Evolutionary conservation across 2,797 vertebrate species (phyloP), one percentile per base, ranked within the genome.

Genomic region (Epinephelus malabaricus): DNA sequence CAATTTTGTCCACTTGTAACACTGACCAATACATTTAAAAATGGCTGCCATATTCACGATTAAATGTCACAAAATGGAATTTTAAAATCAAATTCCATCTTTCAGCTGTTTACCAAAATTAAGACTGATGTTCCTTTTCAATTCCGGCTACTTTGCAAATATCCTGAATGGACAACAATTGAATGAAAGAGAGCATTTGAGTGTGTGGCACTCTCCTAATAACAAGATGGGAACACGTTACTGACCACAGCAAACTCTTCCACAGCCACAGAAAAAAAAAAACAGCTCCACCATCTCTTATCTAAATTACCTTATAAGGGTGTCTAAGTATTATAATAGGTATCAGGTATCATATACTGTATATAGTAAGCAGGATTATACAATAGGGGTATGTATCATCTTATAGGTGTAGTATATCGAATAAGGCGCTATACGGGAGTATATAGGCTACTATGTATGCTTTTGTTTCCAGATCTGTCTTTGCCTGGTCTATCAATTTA

Each of bases 381-480:
- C 90, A 94, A 94, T 95, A 94, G 71, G 93, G 92, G 91, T 94
- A 94, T 95, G 94, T 94, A 95, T 95, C 90, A 94, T 95, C 85
- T 94, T 95, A 95, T 95, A 92, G 85, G 86, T 94, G 91, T 91
- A 87, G 84, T 93, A 95, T 95, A 95, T 91, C n/a, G 90, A 95
- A 95, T 96, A 95, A 95, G 93, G 95, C 92, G 94, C 93, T 95
- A 95, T 95, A 94, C 69, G 85, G 92, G 92, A 91, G 94, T 93
- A 95, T 90, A 93, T 92, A 94, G 86, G 93, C 91, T 83, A 94
- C 93, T 84, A 82, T 92, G 91, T 92, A 93, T 92, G 93, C 89
- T 81, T 87, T 67, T 54, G 85, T 75, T 78, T 86, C 71, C 79
- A 87, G 85, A 81, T 85, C 79, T 60, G 79, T 90, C 87, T 66